Evolutionary conservation across 2,888 invertebrate species (phyloP), one percentile per base, ranked within the genome.

Genomic region (Idaea aversata): DNA sequence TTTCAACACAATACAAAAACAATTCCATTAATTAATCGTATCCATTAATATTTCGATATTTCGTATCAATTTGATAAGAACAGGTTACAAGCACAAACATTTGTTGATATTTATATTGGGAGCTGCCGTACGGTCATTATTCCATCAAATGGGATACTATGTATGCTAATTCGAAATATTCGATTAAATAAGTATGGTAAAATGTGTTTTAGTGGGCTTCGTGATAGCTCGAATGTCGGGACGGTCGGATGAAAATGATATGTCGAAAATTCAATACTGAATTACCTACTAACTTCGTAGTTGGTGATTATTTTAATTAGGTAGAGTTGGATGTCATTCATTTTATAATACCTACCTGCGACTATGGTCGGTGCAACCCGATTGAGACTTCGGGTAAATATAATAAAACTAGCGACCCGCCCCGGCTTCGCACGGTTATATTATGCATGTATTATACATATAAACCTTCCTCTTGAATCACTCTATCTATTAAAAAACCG

Each of bases 121-220:
- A 70, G 68, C 71, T 64, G 68, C 38, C 63, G 66, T 64, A 62
- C 65, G 61, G 36, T 25, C 71, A 63, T 70, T 70, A 72, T 70
- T 66, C 65, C 66, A 61, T 62, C 59, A 68, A 70, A 71, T 65
- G 66, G 60, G 68, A 63, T 70, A 70, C 70, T 73, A 47, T 70
- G 64, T 72, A 73, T 72, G 73, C 65, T 67, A 72, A 73, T 71
- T 5, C 15, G 65, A 67, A 68, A 70, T 70, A 63, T 69, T 61
- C 67, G 63, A 70, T 63, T 70, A 72, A 70, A 70, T 66, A 68
- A 67, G 67, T 67, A 66, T 63, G 63, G 58, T 36, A 66, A 64
- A 66, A 69, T 65, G 69, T 64, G 65, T 70, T 61, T 64, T 36
- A 35, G 64, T 64, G 57, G 63, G 63, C 64, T 62, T 62, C 63